These are phyloP conservation scores for Porites lutea DNA, from an alignment of 64 coral and sea anemone genomes.

Conservation along the genomic window DNA sequence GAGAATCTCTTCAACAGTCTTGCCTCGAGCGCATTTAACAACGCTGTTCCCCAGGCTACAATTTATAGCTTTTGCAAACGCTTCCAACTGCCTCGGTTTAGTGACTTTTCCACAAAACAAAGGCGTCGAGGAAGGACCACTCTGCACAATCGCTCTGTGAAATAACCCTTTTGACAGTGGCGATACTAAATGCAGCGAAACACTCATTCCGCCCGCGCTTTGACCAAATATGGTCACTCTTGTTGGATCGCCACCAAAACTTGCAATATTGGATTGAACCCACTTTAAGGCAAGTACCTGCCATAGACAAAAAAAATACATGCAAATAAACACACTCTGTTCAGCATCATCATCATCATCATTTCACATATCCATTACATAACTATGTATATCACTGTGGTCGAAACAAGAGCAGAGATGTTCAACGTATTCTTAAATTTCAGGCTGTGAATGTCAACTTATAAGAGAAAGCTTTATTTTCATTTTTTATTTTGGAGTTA, in stretches of 20 bases:
- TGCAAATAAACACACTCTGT: no score
- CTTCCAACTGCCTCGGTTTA: not conserved
- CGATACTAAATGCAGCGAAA: constrained; percentile 30
- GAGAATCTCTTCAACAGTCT: constrained; percentile 19
- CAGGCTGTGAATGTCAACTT: no score
- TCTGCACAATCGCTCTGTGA: constrained; percentile 35
- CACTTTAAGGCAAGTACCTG: constrained; percentile 34
- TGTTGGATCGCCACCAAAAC: constrained; percentile 42
- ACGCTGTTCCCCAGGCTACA: not conserved
- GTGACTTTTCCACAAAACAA: not conserved
- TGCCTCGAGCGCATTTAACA: not conserved
- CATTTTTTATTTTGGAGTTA: no score
- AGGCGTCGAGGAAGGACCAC: not conserved
- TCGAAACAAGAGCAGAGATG: no score
- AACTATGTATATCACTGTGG: no score
- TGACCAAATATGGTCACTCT: constrained; percentile 63
- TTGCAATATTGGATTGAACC: constrained; percentile 48
- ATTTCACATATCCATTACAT: no score
- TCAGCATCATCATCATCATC: no score
- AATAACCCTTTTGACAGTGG: constrained; percentile 47
- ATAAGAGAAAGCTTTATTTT: no score
- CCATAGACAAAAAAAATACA: not conserved
- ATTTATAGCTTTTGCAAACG: not conserved
- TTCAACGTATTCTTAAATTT: no score
- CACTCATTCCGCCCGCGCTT: constrained; percentile 44